A percentile compares a stretch with the other conserved stretches of the same genome.
Conservation (phyloP, 2,797 vertebrate species). For the Silurus aristotelis region DNA sequence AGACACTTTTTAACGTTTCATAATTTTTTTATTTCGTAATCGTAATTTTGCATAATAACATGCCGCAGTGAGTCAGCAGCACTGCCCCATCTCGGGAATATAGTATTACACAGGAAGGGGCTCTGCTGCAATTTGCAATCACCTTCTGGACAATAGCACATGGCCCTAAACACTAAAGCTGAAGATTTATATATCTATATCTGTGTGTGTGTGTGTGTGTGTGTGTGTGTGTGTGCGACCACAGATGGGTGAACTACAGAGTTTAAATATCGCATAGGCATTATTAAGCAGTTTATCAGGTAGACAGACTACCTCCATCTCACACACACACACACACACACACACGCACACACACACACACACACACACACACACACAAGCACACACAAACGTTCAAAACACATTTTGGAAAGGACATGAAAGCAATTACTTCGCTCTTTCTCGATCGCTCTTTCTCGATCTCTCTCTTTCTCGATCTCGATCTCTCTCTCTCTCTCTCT, state of each 20-base stretch:
- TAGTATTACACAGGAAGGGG: not conserved
- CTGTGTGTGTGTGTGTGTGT: not conserved
- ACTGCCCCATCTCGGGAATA: not conserved
- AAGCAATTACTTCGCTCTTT: constrained; percentile 53
- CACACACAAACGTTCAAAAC: not conserved
- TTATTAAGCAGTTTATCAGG: constrained; percentile 29
- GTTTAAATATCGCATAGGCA: constrained; percentile 12
- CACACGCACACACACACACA: not conserved
- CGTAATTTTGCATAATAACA: not conserved
- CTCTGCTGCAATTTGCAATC: not conserved
- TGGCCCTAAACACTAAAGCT: not conserved
- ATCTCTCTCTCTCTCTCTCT: constrained; percentile 35
- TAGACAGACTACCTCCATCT: not conserved
- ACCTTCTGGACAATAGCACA: not conserved
- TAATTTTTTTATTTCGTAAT: not conserved
- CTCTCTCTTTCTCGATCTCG: not conserved
- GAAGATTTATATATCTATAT: not conserved
- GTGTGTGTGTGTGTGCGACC: not conserved
- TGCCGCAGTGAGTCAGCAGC: not conserved
- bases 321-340: not conserved
- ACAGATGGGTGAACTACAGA: not conserved
- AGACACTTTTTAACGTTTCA: not conserved
- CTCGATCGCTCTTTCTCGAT: constrained; percentile 2
- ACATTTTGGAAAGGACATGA: constrained; percentile 67
- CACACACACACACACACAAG: not conserved